Evolutionary conservation across 2,113 vertebrate species (phyloP).

Genomic region (Sturnus vulgaris): DNA sequence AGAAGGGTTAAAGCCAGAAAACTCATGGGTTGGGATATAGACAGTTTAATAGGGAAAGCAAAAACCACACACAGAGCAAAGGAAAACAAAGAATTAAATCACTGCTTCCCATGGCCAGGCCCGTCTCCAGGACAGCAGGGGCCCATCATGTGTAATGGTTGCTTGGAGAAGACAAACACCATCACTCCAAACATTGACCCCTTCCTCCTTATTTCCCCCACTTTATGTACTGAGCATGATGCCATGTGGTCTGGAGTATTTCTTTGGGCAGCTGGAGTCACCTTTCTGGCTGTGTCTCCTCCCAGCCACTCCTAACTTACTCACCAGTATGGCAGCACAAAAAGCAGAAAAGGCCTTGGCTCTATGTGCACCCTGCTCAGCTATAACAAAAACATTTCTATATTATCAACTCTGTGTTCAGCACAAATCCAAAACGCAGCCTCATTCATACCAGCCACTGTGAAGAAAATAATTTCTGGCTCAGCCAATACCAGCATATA

Average conservation of each 20-base stretch:
- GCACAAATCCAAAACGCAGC: not conserved
- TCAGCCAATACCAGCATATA: not conserved
- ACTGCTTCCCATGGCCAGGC: not conserved
- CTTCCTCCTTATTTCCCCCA: not conserved
- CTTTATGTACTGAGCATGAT: not conserved
- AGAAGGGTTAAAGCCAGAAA: not conserved
- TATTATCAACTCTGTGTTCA: not conserved
- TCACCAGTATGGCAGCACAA: not conserved
- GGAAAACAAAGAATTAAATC: not conserved
- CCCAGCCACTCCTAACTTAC: too few species aligned
- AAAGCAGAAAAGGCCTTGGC: not conserved
- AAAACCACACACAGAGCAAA: not conserved
- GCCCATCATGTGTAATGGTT: not conserved
- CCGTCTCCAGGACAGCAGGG: not conserved
- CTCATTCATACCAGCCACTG: not conserved
- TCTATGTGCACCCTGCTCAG: not conserved
- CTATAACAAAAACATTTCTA: not conserved
- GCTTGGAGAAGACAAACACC: not conserved
- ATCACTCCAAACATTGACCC: fast-evolving
- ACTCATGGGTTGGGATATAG: not conserved
- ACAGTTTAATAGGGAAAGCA: not conserved
- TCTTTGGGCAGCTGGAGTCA: not conserved
- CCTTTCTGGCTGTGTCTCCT: not conserved
- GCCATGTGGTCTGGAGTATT: not conserved
- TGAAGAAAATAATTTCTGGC: not conserved